Conservation (phyloP, 2,888 invertebrate species). For the Ceratothoa steindachneri region DNA sequence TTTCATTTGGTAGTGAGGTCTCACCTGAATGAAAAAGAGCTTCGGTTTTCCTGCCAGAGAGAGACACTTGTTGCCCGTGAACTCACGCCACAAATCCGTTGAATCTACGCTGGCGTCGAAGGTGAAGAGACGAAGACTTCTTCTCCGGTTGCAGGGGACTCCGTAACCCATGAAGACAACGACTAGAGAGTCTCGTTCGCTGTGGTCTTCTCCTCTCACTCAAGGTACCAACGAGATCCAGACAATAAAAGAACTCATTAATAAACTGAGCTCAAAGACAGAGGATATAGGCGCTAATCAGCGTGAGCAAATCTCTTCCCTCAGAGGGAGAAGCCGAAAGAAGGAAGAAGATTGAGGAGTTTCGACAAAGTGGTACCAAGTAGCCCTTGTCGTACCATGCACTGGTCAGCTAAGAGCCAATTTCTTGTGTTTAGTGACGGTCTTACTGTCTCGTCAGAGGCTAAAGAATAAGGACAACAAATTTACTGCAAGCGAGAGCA, state of each 20-base stretch:
- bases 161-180: constrained; percentile 33
- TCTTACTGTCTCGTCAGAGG: no score
- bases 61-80: constrained; percentile 59
- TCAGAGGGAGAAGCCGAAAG: no score
- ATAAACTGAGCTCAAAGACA: neutral
- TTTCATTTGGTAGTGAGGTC: no score
- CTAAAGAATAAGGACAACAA: no score
- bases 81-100: constrained; percentile 58
- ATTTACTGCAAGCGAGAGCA: no score
- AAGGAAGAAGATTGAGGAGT: no score
- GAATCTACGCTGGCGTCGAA: constrained; percentile 17
- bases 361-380: no score
- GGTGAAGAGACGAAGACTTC: constrained; percentile 16
- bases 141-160: neutral
- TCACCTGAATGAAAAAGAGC: constrained; percentile 57
- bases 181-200: constrained; percentile 14
- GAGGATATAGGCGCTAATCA: neutral
- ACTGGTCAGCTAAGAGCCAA: no score
- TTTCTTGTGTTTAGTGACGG: no score
- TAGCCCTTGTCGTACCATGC: no score
- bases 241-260: neutral
- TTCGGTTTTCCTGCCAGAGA: constrained; percentile 58
- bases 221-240: neutral
- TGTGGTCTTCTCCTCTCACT: constrained; percentile 18
- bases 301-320: no score